These are phyloP conservation scores for Talpa occidentalis DNA, from an alignment of 2,113 vertebrate genomes.

Conservation along the genomic window DNA sequence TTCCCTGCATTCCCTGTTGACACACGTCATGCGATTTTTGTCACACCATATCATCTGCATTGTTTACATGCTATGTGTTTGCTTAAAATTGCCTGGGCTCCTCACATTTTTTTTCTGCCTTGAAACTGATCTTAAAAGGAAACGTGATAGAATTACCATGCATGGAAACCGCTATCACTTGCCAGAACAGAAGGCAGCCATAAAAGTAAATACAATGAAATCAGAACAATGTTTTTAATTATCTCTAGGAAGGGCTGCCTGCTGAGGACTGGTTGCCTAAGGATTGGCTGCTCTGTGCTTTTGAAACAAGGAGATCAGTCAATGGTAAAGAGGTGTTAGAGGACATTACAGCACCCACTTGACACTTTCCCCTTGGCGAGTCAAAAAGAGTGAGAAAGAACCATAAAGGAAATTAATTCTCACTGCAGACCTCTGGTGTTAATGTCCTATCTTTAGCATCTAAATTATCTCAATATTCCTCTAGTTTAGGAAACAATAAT, in stretches of 20 bases:
- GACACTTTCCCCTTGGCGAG: background rate
- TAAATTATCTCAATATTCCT: background rate
- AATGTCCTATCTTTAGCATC: background rate
- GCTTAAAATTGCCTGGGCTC: background rate
- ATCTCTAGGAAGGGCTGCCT: background rate
- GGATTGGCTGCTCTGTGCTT: background rate
- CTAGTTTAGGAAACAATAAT: constrained; percentile 29
- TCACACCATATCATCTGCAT: background rate
- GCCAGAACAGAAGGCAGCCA: constrained; percentile 60
- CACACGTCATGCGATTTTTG: background rate
- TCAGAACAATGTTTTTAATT: constrained; percentile 36
- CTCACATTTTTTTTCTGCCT: background rate
- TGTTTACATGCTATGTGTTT: background rate
- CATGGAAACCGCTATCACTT: constrained; percentile 42
- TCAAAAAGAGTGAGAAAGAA: constrained; percentile 28
- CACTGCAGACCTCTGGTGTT: background rate
- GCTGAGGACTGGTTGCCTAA: background rate
- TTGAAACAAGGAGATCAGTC: background rate
- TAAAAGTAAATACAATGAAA: constrained; percentile 39
- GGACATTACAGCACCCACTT: background rate
- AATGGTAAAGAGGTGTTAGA: background rate
- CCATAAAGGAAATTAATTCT: background rate
- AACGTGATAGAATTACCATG: constrained; percentile 28
- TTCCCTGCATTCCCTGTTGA: background rate
- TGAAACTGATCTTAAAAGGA: constrained; percentile 62